Evolutionary conservation across 2,888 invertebrate species (phyloP).

Genomic region (Lapara coniferarum): DNA sequence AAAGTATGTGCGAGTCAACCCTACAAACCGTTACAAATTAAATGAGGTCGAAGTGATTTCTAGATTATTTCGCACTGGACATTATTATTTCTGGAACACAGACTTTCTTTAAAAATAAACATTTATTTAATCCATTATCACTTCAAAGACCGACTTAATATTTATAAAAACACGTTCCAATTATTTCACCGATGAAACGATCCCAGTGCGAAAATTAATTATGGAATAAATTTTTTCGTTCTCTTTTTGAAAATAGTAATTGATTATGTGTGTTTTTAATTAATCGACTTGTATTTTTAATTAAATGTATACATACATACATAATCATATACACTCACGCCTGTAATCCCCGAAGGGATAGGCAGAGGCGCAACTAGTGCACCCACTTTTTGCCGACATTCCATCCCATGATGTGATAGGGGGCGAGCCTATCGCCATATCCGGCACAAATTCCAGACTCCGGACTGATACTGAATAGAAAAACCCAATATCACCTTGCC

Average conservation of each 20-base stretch:
- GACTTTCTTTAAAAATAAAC: slow-evolving; percentile 8
- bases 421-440: too few species aligned
- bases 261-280: neutral
- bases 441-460: too few species aligned
- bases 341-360: too few species aligned
- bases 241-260: slow-evolving; percentile 1
- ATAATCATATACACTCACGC: too few species aligned
- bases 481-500: too few species aligned
- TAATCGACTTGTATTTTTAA: neutral
- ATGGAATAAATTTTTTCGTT: neutral
- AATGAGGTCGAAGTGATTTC: slow-evolving; percentile 23
- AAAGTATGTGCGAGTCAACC: slow-evolving; percentile 13
- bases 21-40: slow-evolving; percentile 14
- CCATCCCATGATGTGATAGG: too few species aligned
- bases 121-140: neutral
- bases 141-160: slow-evolving; percentile 19
- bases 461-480: too few species aligned
- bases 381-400: too few species aligned
- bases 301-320: neutral
- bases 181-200: neutral
- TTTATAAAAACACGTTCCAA: neutral
- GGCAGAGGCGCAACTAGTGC: too few species aligned
- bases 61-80: slow-evolving; percentile 16
- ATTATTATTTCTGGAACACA: slow-evolving; percentile 18
- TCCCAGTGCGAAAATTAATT: neutral